Base-by-base conservation (phyloP, 1,140 invertebrate genomes). In the Drosophila watanabei region DNA sequence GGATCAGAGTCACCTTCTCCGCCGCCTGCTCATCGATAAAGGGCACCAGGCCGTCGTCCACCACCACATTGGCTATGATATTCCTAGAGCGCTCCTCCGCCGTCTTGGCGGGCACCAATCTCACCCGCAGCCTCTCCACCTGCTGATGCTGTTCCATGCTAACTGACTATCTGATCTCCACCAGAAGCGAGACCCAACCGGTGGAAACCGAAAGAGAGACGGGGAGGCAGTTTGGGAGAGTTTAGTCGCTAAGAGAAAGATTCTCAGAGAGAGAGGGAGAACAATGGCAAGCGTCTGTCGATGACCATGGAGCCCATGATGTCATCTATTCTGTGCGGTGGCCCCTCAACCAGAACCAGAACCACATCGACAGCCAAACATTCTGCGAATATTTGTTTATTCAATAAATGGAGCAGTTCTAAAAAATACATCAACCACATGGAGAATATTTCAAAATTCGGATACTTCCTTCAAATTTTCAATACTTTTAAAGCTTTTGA, bases 41-140 rank as follows among this genome's bases (percentile, higher is more conserved):
- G 33, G 92, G 91, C 71, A 92, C 77, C 18, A 76, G 32, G 0
- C 80, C 70, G n/a, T 76, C 86, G 72, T 80, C 91, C 14, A 92
- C 63, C n/a, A 92, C 80, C 16, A 93, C 68, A 75, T 93, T 92
- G 39, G 92, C 92, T 5, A 93, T 80, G 24, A 93, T 92, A 52
- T 93, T 92, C 14, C 82, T 79, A 24, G 80, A 75, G 16, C 79
- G 86, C 52, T 93, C 89, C 52, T 92, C 92, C 7, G 75, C 80
- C 2, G 86, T 86, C n/a, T 60, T 37, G 4, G 92, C 80, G 18
- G 92, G 92, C 64, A 92, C 46, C 69, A 93, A 60, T 37, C 75
- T 87, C 58, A 93, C 86, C 70, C 90, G 81, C 35, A 93, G 49
- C 30, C 82, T 82, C 69, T 75, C 71, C 69, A 75, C 68, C 73